Percentiles rank a stretch among this genome's conserved stretches.
Evolutionary conservation across 2,888 invertebrate species (phyloP).

Genomic region (Agrotis puta): DNA sequence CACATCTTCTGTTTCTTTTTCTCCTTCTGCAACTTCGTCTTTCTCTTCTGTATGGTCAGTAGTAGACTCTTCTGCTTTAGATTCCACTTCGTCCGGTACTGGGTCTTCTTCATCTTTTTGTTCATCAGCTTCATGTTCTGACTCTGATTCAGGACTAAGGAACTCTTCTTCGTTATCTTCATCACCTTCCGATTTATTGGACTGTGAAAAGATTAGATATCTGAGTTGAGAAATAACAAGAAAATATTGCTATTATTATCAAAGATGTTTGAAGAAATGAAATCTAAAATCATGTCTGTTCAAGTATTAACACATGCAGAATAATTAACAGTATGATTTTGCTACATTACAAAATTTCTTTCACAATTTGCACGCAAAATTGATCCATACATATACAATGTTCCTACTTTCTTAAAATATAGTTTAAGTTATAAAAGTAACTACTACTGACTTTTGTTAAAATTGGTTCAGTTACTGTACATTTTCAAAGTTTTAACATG

Average conservation of each 20-base stretch:
- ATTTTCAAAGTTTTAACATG: too few species aligned
- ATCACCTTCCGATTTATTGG: slow-evolving; percentile 77
- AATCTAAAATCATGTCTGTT: neutral
- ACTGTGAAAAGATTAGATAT: slow-evolving; percentile 54
- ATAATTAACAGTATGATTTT: neutral
- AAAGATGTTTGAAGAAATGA: neutral
- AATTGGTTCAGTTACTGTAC: too few species aligned
- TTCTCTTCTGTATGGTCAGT: slow-evolving; percentile 42
- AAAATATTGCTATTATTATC: too few species aligned
- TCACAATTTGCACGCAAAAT: slow-evolving; percentile 1
- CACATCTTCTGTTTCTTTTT: slow-evolving; percentile 29
- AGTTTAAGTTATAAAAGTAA: neutral
- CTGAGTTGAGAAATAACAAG: neutral
- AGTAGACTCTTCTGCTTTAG: slow-evolving; percentile 39
- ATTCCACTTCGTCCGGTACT: slow-evolving; percentile 34
- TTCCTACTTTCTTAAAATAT: neutral
- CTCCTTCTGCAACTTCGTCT: slow-evolving; percentile 34
- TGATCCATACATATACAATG: neutral
- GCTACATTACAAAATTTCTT: slow-evolving; percentile 5
- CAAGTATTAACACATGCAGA: neutral
- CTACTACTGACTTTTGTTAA: neutral
- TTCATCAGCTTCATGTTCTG: slow-evolving; percentile 80
- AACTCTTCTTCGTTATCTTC: slow-evolving; percentile 89
- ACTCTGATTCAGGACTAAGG: slow-evolving; percentile 87
- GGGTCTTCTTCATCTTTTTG: slow-evolving; percentile 67